A percentile compares a stretch with the other conserved stretches of the same genome.
Conservation (phyloP, 1,140 invertebrate genomes). For the Procambarus virginalis region DNA sequence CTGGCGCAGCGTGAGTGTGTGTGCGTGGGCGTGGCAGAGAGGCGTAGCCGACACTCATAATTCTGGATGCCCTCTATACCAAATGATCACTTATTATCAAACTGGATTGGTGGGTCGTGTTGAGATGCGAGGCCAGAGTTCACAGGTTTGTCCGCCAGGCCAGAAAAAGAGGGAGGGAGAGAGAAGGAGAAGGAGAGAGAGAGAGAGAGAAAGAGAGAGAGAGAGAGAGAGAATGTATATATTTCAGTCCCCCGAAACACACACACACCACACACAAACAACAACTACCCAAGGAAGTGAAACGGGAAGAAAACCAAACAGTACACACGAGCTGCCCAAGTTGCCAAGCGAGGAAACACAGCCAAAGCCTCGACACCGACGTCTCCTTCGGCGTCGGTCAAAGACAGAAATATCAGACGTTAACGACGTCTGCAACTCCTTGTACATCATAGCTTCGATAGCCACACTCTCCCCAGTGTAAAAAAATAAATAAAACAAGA, state of each 20-base stretch:
- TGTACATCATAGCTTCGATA: no score
- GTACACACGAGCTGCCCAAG: slow-evolving; percentile 35
- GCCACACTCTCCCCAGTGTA: no score
- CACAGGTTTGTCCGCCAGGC: no score
- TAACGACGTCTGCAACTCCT: no score
- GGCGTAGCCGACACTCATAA: slow-evolving; percentile 41
- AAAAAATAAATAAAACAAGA: no score
- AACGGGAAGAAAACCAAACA: slow-evolving; percentile 55
- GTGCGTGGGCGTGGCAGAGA: slow-evolving; percentile 17
- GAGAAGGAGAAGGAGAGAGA: slow-evolving; percentile 21
- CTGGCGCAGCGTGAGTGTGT: not conserved
- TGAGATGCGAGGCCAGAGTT: not conserved
- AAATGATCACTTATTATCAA: slow-evolving; percentile 53
- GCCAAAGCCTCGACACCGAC: not conserved
- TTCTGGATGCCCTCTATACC: slow-evolving; percentile 28
- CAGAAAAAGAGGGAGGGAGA: not conserved
- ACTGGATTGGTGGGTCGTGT: slow-evolving; percentile 25
- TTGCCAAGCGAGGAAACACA: slow-evolving; percentile 37
- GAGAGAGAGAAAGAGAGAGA: slow-evolving; percentile 10
- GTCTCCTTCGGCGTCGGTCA: no score
- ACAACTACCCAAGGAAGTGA: slow-evolving; percentile 17
- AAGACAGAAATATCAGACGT: no score
- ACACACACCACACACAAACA: slow-evolving; percentile 26
- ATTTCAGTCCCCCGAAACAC: not conserved
- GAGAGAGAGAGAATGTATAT: not conserved